Evolutionary conservation across 2,888 invertebrate species (phyloP).

Genomic region (Chromoteleia sp.): DNA sequence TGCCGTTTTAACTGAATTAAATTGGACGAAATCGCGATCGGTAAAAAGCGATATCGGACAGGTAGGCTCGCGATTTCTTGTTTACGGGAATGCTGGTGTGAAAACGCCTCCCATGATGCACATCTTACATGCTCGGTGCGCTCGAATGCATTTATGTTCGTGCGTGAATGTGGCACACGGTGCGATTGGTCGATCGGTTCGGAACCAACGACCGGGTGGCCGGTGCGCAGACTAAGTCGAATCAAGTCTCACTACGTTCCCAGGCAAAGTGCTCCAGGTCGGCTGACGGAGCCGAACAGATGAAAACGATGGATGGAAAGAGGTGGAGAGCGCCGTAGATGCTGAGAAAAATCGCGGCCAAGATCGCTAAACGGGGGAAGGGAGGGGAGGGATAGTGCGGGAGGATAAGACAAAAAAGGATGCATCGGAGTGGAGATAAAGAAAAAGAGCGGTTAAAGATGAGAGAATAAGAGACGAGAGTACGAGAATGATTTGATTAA

Average conservation of each 20-base stretch:
- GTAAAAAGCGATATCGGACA: conserved; percentile 20
- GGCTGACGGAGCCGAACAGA: conserved; percentile 33
- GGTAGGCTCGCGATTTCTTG: conserved; percentile 40
- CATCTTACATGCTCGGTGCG: conserved; percentile 40
- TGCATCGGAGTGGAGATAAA: conserved; percentile 53
- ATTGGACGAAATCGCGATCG: conserved; percentile 12
- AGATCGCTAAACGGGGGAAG: conserved; percentile 17
- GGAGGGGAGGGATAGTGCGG: conserved; percentile 31
- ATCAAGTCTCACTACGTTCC: conserved; percentile 71
- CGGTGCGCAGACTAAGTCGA: conserved; percentile 73
- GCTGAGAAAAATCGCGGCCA: conserved; percentile 34
- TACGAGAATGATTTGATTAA: conserved; percentile 59
- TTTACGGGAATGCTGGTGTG: conserved; percentile 55
- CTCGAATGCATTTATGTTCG: conserved; percentile 53
- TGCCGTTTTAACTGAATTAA: conserved; percentile 26
- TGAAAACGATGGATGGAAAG: conserved; percentile 29
- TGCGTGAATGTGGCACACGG: conserved; percentile 64
- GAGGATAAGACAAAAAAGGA: conserved; percentile 50
- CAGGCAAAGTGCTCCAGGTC: conserved; percentile 72
- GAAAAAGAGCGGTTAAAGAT: conserved; percentile 63
- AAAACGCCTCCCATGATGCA: conserved; percentile 66
- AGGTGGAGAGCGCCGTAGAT: conserved; percentile 18
- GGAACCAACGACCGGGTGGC: conserved; percentile 68
- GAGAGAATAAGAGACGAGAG: conserved; percentile 38
- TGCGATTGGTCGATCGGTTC: conserved; percentile 57